Percentiles rank a stretch among this genome's conserved stretches.
Evolutionary conservation across 2,113 vertebrate species (phyloP).

Genomic region (Triplophysa rosa): DNA sequence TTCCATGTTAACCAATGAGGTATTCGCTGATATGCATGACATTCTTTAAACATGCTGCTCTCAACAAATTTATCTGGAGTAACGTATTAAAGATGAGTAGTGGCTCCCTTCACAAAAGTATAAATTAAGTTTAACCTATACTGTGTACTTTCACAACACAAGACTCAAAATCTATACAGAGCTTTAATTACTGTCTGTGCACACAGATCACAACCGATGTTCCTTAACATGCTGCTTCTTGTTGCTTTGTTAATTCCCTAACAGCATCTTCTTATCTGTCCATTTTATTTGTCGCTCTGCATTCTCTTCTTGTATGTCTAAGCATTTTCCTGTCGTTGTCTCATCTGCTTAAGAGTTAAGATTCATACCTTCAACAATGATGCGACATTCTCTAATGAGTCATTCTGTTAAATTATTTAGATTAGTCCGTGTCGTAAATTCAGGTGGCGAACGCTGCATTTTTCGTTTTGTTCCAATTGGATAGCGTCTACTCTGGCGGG

Average conservation of each 20-base stretch:
- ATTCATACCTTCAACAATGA: not conserved
- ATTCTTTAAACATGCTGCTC: not conserved
- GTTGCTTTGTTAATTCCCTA: not conserved
- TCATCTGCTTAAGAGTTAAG: not conserved
- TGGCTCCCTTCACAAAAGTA: not conserved
- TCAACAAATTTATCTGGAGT: not conserved
- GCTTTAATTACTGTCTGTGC: not conserved
- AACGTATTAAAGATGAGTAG: not conserved
- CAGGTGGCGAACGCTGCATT: too few relatives aligned
- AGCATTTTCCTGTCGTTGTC: not conserved
- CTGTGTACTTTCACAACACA: not conserved
- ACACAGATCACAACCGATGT: not conserved
- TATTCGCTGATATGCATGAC: not conserved
- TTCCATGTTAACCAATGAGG: slow-evolving; percentile 10
- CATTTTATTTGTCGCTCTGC: not conserved
- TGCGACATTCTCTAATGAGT: not conserved
- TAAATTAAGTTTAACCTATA: not conserved
- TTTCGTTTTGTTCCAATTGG: too few relatives aligned
- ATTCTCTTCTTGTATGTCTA: not conserved
- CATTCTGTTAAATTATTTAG: not conserved
- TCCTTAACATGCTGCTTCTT: not conserved
- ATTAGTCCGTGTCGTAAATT: not conserved
- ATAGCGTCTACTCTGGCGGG: too few relatives aligned
- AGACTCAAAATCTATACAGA: not conserved
- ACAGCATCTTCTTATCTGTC: not conserved